These are phyloP conservation scores for Craseonycteris thonglongyai DNA, from an alignment of 2,113 vertebrate genomes.

Conservation along the genomic window DNA sequence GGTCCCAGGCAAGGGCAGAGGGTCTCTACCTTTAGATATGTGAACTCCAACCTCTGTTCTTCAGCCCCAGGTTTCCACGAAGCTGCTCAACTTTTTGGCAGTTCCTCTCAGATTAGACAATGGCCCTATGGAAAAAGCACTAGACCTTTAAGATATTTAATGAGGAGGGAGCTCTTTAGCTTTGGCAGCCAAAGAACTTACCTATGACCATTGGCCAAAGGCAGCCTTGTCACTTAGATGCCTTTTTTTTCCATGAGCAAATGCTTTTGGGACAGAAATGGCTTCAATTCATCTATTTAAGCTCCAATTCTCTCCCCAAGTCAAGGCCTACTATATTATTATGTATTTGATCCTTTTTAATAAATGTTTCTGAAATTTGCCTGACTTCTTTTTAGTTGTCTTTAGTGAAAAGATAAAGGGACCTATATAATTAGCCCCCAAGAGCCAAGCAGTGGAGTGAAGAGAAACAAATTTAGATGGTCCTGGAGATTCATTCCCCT, in stretches of 20 bases:
- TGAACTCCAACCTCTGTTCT: not conserved
- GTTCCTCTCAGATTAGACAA: not conserved
- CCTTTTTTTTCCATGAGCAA: not conserved
- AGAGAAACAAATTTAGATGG: not conserved
- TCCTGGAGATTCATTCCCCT: not conserved
- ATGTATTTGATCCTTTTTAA: not conserved
- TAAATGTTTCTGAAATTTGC: not conserved
- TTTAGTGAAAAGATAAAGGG: not conserved
- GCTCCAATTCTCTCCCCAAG: not conserved
- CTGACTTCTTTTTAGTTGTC: not conserved
- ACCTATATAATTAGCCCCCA: not conserved
- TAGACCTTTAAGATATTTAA: not conserved
- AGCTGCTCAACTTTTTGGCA: not conserved
- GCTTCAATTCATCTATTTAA: slow-evolving; percentile 1
- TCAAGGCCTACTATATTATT: not conserved
- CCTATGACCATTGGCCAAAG: not conserved
- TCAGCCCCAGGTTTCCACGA: not conserved
- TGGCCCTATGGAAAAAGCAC: not conserved
- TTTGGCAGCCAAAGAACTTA: not conserved
- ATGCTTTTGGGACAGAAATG: not conserved
- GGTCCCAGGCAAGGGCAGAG: not conserved
- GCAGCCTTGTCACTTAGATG: not conserved
- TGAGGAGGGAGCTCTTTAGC: not conserved
- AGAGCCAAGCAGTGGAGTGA: not conserved
- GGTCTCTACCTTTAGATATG: not conserved